Evolutionary conservation across 2,888 invertebrate genomes (phyloP), one percentile per base, ranked within the genome.

Genomic region (Rhingia rostrata): DNA sequence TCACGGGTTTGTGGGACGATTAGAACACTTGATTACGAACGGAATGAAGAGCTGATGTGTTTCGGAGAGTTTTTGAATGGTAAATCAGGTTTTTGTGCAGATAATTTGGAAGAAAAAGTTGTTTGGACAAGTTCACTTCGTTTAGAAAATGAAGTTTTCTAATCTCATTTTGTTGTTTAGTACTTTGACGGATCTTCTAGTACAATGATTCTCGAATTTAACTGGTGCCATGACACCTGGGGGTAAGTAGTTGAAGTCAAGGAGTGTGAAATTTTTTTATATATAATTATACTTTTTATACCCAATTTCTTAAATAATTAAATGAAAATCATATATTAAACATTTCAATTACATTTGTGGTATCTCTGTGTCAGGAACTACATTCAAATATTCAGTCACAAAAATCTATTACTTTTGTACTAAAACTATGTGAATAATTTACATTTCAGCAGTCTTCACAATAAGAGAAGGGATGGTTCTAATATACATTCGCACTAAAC

Each of bases 91-190:
- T 30, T 49, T 45, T 54, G 45, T 14, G n/a, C 37, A 43, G 7
- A 22, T 37, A 54, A 51, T 51, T 77, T 33, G 4, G 6, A 22
- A 39, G 45, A 22, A 74, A 64, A 74, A 69, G 64, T 79, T 83
- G 83, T 69, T 83, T 74, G 72, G 67, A 66, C 73, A 63, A 43
- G 56, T 73, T 63, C 43, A 64, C 79, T 83, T 53, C 67, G 67
- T 47, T 73, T 63, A 53, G 14, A 58, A 60, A 79, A 73, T 78
- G 73, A 83, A 83, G 79, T 74, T 83, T 22, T 79, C 83, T 83
- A 78, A 83, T 78, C 64, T 69, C 56, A 53, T 81, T 51, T 54
- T 70, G n/a, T 64, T 53, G 10, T 77, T 61, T 73, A 37, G 70
- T 72, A 45, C 58, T 53, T 53, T n/a, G 6, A 14, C 22, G 30